Evolutionary conservation across 2,888 invertebrate genomes (phyloP).

Genomic region (Cynaeus angustus): DNA sequence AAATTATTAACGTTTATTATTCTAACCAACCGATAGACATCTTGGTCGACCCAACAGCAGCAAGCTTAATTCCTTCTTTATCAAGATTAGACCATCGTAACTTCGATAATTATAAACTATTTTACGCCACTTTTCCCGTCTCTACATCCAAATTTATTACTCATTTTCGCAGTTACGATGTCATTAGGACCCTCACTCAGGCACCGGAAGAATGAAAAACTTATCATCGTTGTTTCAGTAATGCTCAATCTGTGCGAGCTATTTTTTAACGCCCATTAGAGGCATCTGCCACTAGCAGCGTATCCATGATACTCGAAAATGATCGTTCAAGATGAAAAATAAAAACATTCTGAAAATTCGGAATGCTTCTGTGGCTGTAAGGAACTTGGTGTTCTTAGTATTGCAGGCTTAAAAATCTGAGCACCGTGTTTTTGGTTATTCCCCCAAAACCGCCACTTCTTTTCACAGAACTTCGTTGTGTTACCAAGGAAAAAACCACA

Average conservation of each 20-base stretch:
- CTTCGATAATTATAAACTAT: conserved; percentile 39
- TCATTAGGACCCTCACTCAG: conserved; percentile 16
- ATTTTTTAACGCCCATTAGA: conserved; percentile 44
- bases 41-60: conserved; percentile 16
- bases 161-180: conserved; percentile 30
- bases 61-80: conserved; percentile 37
- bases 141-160: conserved; percentile 23
- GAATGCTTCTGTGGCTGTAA: too few species aligned
- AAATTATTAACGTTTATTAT: conserved; percentile 49
- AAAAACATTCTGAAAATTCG: too few species aligned
- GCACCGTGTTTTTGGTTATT: not conserved
- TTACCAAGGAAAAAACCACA: conserved; percentile 50
- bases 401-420: too few species aligned
- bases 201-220: conserved; percentile 32
- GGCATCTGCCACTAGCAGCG: conserved; percentile 28
- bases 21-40: conserved; percentile 37
- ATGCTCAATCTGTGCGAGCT: conserved; percentile 45
- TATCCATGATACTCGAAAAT: too few species aligned
- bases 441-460: conserved; percentile 1
- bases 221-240: conserved; percentile 39
- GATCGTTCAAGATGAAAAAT: too few species aligned
- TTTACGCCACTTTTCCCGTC: conserved; percentile 43
- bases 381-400: too few species aligned
- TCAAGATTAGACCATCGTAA: conserved; percentile 33
- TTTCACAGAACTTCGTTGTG: conserved; percentile 45